Percentiles rank a stretch among this genome's conserved stretches.
Conservation (phyloP, 2,797 vertebrate species). For the Danio tinwini region DNA sequence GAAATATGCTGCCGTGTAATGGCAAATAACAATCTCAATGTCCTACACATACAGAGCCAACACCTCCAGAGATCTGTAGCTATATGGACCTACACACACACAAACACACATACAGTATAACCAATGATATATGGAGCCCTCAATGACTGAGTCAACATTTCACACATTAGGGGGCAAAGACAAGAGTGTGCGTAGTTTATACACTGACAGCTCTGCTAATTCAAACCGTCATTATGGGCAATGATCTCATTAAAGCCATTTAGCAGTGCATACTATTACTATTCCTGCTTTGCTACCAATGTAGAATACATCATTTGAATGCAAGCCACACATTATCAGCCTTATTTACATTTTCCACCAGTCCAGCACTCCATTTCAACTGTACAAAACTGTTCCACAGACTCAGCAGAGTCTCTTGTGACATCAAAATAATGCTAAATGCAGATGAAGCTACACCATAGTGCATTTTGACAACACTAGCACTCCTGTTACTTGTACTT, state of each 20-base stretch:
- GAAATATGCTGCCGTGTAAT: no score
- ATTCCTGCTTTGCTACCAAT: constrained; percentile 10
- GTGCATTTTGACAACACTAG: constrained; percentile 37
- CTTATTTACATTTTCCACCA: constrained; percentile 33
- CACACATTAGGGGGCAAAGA: constrained; percentile 39
- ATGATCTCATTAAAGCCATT: constrained; percentile 44
- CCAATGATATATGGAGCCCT: constrained; percentile 13
- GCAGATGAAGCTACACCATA: constrained; percentile 29
- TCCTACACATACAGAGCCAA: neutral
- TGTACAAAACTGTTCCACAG: constrained; percentile 4
- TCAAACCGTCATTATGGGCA: constrained; percentile 46
- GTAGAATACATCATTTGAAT: constrained; percentile 23
- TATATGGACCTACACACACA: constrained; percentile 8
- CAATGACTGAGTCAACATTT: constrained; percentile 38
- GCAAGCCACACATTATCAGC: constrained; percentile 10
- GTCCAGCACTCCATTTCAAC: constrained; percentile 2
- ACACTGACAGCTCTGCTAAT: constrained; percentile 49
- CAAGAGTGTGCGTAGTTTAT: constrained; percentile 5
- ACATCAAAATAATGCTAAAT: constrained; percentile 33
- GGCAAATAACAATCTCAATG: no score
- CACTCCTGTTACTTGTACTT: constrained; percentile 11
- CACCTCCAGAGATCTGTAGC: constrained; percentile 5
- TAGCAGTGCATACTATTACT: constrained; percentile 30
- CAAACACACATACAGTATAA: neutral
- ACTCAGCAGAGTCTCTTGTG: constrained; percentile 15